Evolutionary conservation across 1,140 invertebrate genomes (phyloP).

Genomic region (Thalassaphorura encarpata): DNA sequence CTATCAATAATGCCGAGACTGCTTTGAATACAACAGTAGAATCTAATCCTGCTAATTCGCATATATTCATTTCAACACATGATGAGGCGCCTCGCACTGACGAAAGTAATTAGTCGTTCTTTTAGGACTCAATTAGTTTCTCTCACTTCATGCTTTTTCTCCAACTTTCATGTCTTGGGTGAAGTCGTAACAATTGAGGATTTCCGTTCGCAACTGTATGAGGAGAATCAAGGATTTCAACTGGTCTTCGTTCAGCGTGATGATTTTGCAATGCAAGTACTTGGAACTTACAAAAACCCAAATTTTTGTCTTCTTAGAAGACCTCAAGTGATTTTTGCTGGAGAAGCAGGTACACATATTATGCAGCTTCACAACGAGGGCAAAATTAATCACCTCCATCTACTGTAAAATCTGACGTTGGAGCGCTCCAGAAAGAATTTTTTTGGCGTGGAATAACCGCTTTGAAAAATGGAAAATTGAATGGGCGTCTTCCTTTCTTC

Average conservation of each 20-base stretch:
- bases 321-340: not conserved
- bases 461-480: not conserved
- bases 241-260: not conserved
- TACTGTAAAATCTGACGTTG: not conserved
- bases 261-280: not conserved
- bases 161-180: not conserved
- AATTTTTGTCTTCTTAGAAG: not conserved
- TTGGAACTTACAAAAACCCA: conserved; percentile 10
- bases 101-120: too few species aligned
- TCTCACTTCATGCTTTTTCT: not conserved
- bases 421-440: conserved; percentile 5
- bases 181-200: conserved; percentile 3
- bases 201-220: not conserved
- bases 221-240: not conserved
- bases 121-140: not conserved
- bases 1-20: too few species aligned
- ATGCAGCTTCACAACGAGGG: not conserved
- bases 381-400: not conserved
- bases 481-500: not conserved
- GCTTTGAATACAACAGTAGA: not conserved
- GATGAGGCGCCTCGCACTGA: not conserved
- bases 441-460: not conserved
- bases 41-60: not conserved
- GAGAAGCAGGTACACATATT: conserved; percentile 1
- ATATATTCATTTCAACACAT: not conserved